Evolutionary conservation across 2,888 invertebrate species (phyloP).

Genomic region (Pammene fasciana): DNA sequence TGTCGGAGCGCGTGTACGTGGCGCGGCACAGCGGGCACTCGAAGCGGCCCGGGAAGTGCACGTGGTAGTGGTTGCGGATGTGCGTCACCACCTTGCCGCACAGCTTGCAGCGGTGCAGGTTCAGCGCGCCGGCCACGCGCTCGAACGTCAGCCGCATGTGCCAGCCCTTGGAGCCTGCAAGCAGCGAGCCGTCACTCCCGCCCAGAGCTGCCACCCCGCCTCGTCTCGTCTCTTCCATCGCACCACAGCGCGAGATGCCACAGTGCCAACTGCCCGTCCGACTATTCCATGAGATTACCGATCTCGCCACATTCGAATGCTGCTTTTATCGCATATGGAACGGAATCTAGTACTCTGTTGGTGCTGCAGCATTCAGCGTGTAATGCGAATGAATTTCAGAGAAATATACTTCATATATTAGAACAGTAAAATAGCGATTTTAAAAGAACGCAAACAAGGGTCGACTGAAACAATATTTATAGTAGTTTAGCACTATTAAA

Average conservation of each 20-base stretch:
- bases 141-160: conserved; percentile 97
- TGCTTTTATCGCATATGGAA: not conserved
- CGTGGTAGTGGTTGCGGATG: conserved; percentile 97
- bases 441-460: conserved; percentile 52
- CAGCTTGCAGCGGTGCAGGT: conserved; percentile 96
- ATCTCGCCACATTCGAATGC: conserved; percentile 13
- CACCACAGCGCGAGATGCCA: conserved; percentile 46
- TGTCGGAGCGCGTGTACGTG: conserved; percentile 96
- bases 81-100: conserved; percentile 97
- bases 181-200: conserved; percentile 77
- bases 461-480: conserved; percentile 56
- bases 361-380: conserved; percentile 59
- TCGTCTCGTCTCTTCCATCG: conserved; percentile 42
- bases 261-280: conserved; percentile 31
- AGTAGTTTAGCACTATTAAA: conserved; percentile 71
- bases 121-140: conserved; percentile 95
- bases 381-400: conserved; percentile 49
- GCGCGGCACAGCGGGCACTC: conserved; percentile 96
- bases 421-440: conserved; percentile 38
- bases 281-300: conserved; percentile 1
- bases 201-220: conserved; percentile 48
- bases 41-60: conserved; percentile 96
- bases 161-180: conserved; percentile 97
- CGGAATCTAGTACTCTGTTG: conserved; percentile 49
- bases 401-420: conserved; percentile 35